Evolutionary conservation across 1,140 invertebrate species (phyloP).

Genomic region (Chironomus striatipennis): DNA sequence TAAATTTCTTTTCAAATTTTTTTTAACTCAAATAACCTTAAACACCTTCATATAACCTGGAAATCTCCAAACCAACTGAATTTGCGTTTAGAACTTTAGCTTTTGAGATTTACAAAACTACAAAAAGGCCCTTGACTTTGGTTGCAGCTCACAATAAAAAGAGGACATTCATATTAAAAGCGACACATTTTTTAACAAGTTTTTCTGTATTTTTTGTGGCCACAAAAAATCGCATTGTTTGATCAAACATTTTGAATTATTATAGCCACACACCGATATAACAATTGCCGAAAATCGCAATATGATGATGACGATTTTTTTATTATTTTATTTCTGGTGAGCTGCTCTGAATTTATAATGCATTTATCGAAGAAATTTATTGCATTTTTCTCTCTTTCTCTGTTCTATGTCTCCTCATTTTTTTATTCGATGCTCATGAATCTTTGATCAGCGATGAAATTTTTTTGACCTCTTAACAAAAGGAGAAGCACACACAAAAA

Average conservation of each 20-base stretch:
- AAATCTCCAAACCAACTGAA: no score
- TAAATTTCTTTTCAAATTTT: no score
- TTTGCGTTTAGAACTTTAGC: no score
- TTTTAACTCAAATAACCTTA: no score
- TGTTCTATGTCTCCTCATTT: not conserved
- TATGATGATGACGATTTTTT: not conserved
- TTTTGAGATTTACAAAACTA: no score
- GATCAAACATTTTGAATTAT: slow-evolving; percentile 22
- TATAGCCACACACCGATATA: slow-evolving; percentile 19
- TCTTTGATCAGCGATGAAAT: no score
- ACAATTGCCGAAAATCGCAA: not conserved
- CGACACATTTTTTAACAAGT: slow-evolving; percentile 24
- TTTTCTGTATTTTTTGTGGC: not conserved
- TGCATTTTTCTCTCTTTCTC: not conserved
- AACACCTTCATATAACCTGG: no score
- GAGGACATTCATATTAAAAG: slow-evolving; percentile 16
- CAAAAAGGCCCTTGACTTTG: no score
- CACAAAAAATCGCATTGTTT: not conserved
- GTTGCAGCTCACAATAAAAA: not conserved
- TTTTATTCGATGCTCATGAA: no score
- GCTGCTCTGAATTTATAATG: slow-evolving; percentile 14
- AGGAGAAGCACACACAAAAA: not conserved
- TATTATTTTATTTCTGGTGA: not conserved
- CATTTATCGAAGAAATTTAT: slow-evolving; percentile 6
- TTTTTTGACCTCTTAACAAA: no score